These are phyloP conservation scores for Apotomis betuletana DNA, from an alignment of 2,888 invertebrate species.

Conservation along the genomic window DNA sequence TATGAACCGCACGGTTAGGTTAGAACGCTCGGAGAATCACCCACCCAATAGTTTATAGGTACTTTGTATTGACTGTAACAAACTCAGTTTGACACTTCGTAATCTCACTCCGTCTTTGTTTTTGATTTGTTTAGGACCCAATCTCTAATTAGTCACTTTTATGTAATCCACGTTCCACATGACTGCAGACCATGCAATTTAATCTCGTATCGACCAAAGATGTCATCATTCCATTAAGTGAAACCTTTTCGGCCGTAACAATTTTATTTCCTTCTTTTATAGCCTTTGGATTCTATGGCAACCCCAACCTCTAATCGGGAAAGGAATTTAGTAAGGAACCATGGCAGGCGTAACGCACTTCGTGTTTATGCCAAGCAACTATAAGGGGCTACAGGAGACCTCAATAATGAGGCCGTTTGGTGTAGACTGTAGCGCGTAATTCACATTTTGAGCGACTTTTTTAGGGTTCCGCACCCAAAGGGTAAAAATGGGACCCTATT, in stretches of 20 bases:
- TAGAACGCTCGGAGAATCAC: too few relatives aligned
- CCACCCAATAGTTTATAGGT: too few relatives aligned
- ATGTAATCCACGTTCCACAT: constrained; percentile 11
- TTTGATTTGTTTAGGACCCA: neutral
- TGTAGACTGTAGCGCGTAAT: too few relatives aligned
- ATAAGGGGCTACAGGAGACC: too few relatives aligned
- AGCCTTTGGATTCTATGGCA: constrained; percentile 3
- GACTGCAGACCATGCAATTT: constrained; percentile 27
- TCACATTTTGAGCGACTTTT: too few relatives aligned
- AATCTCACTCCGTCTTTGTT: too few relatives aligned
- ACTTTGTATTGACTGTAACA: too few relatives aligned
- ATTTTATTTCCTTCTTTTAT: constrained; percentile 38
- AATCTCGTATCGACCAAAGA: constrained; percentile 26
- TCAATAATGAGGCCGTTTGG: too few relatives aligned
- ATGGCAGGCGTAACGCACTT: neutral
- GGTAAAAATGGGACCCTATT: too few relatives aligned
- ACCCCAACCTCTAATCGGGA: neutral
- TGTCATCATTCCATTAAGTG: constrained; percentile 34
- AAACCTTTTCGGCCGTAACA: constrained; percentile 35
- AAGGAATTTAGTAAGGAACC: neutral
- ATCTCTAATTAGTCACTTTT: constrained; percentile 17
- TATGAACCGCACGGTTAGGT: too few relatives aligned
- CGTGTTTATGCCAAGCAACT: neutral
- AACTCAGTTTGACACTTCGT: too few relatives aligned
- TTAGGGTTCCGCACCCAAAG: too few relatives aligned